Percentiles rank a stretch among this genome's conserved stretches.
Conservation (phyloP, 2,113 vertebrate species). For the Blennius ocellaris region DNA sequence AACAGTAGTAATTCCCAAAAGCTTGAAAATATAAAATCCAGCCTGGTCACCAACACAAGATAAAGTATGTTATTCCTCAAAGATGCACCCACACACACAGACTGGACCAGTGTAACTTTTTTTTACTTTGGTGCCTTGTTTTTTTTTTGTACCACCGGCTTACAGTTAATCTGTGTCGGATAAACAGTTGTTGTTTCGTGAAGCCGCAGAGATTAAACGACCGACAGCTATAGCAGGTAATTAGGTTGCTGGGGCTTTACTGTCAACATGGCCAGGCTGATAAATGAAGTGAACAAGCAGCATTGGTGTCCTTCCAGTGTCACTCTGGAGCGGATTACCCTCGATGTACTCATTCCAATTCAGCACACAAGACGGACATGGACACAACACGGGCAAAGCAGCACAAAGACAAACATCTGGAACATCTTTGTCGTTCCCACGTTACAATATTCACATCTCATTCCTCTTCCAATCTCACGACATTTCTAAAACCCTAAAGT, state of each 20-base stretch:
- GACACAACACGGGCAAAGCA: not conserved
- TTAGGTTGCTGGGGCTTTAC: slow-evolving; percentile 56
- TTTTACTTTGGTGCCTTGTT: slow-evolving; percentile 12
- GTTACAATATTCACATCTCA: not conserved
- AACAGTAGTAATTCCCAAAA: too few species aligned
- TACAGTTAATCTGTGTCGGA: slow-evolving; percentile 47
- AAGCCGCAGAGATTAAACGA: slow-evolving; percentile 47
- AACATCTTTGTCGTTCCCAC: not conserved
- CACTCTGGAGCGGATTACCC: slow-evolving; percentile 25
- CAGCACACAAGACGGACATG: slow-evolving; percentile 15
- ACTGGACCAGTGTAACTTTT: not conserved
- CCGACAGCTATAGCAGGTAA: slow-evolving; percentile 42
- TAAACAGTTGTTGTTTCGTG: slow-evolving; percentile 28
- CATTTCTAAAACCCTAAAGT: not conserved
- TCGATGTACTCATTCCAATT: slow-evolving; percentile 37
- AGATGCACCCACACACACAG: not conserved
- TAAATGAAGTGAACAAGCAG: slow-evolving; percentile 49
- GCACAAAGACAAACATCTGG: not conserved
- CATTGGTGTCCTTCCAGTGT: slow-evolving; percentile 17
- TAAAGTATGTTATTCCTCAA: slow-evolving; percentile 1
- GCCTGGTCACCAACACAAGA: too few species aligned
- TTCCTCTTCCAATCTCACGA: not conserved
- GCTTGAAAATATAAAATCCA: too few species aligned
- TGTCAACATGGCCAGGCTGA: slow-evolving; percentile 38
- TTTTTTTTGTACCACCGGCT: slow-evolving; percentile 24